Base-by-base conservation (phyloP, 2,888 invertebrate species). In the Adelphocoris suturalis region DNA sequence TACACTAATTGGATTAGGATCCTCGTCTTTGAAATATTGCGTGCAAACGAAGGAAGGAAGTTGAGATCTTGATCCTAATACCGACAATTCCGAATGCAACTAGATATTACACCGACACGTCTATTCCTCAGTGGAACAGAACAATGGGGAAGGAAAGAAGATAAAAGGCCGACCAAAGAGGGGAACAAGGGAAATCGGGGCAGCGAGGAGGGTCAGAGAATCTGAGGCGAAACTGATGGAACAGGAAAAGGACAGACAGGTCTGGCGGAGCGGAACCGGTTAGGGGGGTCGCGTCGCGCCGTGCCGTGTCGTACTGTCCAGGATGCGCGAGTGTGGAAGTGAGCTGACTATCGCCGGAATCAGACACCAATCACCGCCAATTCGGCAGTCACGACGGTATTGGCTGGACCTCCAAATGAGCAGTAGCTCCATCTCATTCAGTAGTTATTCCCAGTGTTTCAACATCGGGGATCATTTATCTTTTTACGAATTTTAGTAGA, bases 181-280 rank as follows among this genome's bases (percentile, higher is more conserved):
- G 68, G 68, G 9, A 68, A 23, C 68, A 9, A 68, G 68, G 19
- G 68, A 68, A n/a, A 19, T 3, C 11, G 68, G 68, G 68, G 68
- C 5, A 11, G 23, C 23, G 23, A 68, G 27, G 23, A 23, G 12
- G 11, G 68, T 19, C 37, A 19, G 61, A 19, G 68, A 68, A 68
- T 68, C 68, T 27, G 68, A 68, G 68, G 68, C 68, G 68, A 68
- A 68, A 23, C 68, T 68, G 68, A 68, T 68, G 68, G 68, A 23
- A 68, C 68, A 68, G 68, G 68, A 68, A 68, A 68, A 68, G 27
- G 23, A 68, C 68, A 68, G 68, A 68, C 68, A 68, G 68, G 68
- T 68, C 68, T 68, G 68, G 68, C 13, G 27, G 68, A 68, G 68
- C 68, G 68, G 68, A 68, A 68, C 68, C 68, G 68, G 68, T 68